phyloP scores from a whole-genome alignment of 30 jellyfish, hydroid and myxozoan genomes.

The Rhopilema esculentum region DNA sequence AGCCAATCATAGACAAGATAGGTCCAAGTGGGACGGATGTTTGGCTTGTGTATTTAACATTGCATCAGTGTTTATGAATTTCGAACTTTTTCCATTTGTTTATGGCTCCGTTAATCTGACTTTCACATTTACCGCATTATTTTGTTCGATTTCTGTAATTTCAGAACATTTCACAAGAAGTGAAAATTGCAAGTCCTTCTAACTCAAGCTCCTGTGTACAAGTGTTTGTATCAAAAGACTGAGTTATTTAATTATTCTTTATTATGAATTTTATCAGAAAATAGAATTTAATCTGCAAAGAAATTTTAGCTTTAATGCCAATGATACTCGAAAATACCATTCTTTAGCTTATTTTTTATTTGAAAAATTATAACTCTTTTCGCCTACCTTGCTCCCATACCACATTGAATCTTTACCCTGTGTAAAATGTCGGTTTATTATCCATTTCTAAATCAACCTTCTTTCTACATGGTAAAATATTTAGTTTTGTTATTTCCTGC shows the following conservation, averaged over 20 bases:
- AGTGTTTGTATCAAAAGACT: neutral
- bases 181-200: neutral
- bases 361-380: neutral
- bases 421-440: neutral
- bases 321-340: neutral
- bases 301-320: neutral
- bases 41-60: no score
- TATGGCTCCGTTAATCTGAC: neutral
- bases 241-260: neutral
- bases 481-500: neutral
- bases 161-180: neutral
- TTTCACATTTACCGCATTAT: neutral
- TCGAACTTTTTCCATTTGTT: neutral
- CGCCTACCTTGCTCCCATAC: neutral
- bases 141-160: neutral
- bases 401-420: neutral
- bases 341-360: neutral
- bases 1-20: no score
- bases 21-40: no score
- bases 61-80: neutral
- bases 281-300: neutral
- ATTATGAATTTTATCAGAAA: neutral
- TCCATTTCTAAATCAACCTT: neutral
- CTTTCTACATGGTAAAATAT: neutral
- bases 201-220: neutral